Evolutionary conservation across 2,113 vertebrate genomes (phyloP).

Genomic region (Podarcis muralis): DNA sequence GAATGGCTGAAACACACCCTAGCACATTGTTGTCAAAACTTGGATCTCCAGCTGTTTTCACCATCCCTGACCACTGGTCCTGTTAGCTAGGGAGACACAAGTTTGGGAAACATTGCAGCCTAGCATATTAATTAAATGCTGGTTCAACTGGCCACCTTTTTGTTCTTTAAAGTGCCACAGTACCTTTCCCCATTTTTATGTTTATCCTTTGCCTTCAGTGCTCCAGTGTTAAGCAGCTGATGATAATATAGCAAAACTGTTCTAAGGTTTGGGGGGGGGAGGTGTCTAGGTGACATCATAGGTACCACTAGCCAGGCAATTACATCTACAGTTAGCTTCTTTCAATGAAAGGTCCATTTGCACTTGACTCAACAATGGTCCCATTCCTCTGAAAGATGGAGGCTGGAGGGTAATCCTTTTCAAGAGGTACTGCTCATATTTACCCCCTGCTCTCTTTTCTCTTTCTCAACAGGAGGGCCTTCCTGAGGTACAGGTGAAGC

Average conservation of each 20-base stretch:
- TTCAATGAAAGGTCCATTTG: not conserved
- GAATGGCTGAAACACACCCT: not conserved
- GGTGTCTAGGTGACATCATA: not conserved
- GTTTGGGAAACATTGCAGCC: too few species aligned
- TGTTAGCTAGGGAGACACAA: too few species aligned
- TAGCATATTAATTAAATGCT: too few species aligned
- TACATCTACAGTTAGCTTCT: not conserved
- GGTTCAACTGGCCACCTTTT: not conserved
- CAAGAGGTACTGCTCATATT: not conserved
- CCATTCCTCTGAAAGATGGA: not conserved
- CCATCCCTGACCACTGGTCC: too few species aligned
- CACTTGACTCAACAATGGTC: not conserved
- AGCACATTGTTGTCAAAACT: not conserved
- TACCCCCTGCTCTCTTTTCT: not conserved
- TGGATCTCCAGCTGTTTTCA: too few species aligned
- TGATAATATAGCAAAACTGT: not conserved
- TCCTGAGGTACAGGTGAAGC: conserved; percentile 81
- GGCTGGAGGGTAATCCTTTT: not conserved
- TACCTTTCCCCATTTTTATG: not conserved
- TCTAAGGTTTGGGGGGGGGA: not conserved
- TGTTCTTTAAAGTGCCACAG: not conserved
- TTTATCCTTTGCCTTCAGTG: not conserved
- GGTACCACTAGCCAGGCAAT: not conserved
- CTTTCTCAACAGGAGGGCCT: conserved; percentile 65
- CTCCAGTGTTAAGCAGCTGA: not conserved